phyloP scores from a whole-genome alignment of 2,888 invertebrate species.

The Shargacucullia verbasci region DNA sequence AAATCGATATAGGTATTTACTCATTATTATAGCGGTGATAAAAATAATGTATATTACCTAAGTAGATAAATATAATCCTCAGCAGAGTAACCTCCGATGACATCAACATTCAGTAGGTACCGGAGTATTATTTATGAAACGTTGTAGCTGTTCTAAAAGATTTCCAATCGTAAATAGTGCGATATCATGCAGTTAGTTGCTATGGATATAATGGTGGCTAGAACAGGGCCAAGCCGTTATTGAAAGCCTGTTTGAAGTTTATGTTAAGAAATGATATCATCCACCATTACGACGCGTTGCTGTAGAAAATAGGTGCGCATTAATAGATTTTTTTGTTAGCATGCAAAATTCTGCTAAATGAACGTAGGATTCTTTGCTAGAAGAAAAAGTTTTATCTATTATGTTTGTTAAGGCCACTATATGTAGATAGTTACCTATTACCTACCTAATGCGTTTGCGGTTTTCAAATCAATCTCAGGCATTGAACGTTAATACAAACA shows the following conservation, averaged over 20 bases:
- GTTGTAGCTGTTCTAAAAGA: background rate
- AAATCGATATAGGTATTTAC: background rate
- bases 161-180: conserved; percentile 31
- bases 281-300: conserved; percentile 21
- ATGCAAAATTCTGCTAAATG: too few species aligned
- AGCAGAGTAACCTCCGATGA: conserved; percentile 22
- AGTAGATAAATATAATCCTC: conserved; percentile 18
- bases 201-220: conserved; percentile 10
- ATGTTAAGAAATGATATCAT: conserved; percentile 52
- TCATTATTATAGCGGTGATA: conserved; percentile 19
- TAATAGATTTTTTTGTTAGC: conserved; percentile 13
- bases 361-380: too few species aligned
- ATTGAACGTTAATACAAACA: too few species aligned
- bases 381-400: too few species aligned
- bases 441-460: too few species aligned
- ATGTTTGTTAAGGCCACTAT: too few species aligned
- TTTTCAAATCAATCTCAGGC: too few species aligned
- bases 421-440: too few species aligned
- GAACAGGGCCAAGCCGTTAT: conserved; percentile 29
- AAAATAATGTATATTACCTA: conserved; percentile 7
- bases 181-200: conserved; percentile 1
- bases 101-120: conserved; percentile 15
- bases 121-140: background rate
- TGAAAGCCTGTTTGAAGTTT: conserved; percentile 50
- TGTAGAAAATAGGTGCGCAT: conserved; percentile 31